A percentile compares a stretch with the other conserved stretches of the same genome.
phyloP scores from a whole-genome alignment of 2,113 vertebrate genomes.

The Camelus dromedarius region DNA sequence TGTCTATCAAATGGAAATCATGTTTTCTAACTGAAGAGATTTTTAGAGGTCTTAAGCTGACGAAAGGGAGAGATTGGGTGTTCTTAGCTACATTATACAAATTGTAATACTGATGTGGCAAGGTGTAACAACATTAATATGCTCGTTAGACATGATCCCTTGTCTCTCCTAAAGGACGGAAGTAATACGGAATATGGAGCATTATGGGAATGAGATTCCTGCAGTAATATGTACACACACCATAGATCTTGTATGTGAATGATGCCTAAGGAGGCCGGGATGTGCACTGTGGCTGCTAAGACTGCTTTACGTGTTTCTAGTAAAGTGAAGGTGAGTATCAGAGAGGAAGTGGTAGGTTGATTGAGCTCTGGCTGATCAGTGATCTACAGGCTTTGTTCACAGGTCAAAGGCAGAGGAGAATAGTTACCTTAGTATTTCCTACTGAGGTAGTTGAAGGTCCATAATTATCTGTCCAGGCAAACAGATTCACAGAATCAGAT shows the following conservation, averaged over 20 bases:
- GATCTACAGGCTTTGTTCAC: not conserved
- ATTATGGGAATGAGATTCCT: not conserved
- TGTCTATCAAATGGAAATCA: not conserved
- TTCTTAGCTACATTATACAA: not conserved
- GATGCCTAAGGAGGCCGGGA: not conserved
- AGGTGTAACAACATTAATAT: not conserved
- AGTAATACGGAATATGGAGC: not conserved
- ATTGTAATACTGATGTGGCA: not conserved
- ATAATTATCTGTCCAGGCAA: not conserved
- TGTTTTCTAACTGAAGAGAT: not conserved
- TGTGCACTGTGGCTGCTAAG: not conserved
- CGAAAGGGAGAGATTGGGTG: not conserved
- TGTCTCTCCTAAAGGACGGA: not conserved
- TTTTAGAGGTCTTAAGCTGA: not conserved
- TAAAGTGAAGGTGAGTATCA: not conserved
- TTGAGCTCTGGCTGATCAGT: not conserved
- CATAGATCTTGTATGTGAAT: not conserved
- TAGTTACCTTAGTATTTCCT: not conserved
- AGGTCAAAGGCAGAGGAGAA: not conserved
- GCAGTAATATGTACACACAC: not conserved
- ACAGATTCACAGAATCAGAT: not conserved
- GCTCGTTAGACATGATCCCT: not conserved
- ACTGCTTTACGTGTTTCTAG: not conserved
- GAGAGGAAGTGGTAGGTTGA: not conserved
- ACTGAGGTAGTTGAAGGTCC: not conserved